Evolutionary conservation across 2,888 invertebrate genomes (phyloP).

Genomic region (Pseudoips prasinana): DNA sequence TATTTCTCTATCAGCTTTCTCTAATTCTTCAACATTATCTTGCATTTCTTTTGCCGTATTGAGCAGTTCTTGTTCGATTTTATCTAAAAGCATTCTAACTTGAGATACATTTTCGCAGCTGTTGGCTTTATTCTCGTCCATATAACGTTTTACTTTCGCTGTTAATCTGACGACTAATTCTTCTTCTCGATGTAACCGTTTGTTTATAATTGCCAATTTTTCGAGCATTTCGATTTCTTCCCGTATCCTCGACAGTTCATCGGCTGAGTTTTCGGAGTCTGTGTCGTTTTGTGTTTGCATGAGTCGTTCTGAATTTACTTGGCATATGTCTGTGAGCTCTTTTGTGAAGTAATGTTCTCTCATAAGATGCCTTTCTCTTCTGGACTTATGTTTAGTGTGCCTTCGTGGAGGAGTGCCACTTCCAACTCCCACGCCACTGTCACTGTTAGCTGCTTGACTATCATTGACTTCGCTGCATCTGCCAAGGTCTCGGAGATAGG

Average conservation of each 20-base stretch:
- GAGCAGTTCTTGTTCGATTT: conserved; percentile 77
- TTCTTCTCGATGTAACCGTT: conserved; percentile 87
- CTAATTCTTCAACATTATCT: conserved; percentile 72
- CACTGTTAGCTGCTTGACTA: conserved; percentile 85
- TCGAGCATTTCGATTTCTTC: conserved; percentile 88
- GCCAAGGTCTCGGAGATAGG: conserved; percentile 83
- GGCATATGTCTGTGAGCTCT: conserved; percentile 77
- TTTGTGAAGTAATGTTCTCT: conserved; percentile 80
- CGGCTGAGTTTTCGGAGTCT: conserved; percentile 75
- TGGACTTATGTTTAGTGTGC: conserved; percentile 78
- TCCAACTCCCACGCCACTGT: conserved; percentile 86
- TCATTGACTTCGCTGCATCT: conserved; percentile 71
- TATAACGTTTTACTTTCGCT: conserved; percentile 83
- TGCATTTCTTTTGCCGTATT: conserved; percentile 78
- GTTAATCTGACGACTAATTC: conserved; percentile 86
- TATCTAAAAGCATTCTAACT: conserved; percentile 71
- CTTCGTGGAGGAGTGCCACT: conserved; percentile 83
- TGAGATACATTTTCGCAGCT: conserved; percentile 75
- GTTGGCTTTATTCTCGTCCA: conserved; percentile 75
- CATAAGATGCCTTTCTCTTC: conserved; percentile 77
- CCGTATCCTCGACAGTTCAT: conserved; percentile 80
- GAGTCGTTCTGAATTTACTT: conserved; percentile 74
- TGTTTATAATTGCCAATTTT: conserved; percentile 87
- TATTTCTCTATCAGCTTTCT: conserved; percentile 75
- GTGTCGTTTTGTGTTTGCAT: conserved; percentile 71